Base-by-base conservation (phyloP, 2,888 invertebrate genomes). In the Drosophila kanekoi region DNA sequence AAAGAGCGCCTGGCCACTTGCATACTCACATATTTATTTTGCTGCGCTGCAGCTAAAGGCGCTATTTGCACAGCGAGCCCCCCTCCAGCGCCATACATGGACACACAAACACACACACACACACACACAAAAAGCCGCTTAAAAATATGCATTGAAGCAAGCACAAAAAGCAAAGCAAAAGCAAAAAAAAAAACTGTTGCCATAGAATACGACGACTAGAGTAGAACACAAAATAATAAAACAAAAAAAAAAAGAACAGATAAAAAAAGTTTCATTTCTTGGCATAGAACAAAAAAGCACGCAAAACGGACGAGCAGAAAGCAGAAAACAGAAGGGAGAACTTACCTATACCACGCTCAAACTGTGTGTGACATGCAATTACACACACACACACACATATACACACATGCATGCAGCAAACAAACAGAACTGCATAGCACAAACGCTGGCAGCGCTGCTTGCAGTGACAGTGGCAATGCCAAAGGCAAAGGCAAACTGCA, bases 401-500 rank as follows among this genome's bases (percentile, higher is more conserved):
- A 69, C 38, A 56, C 18, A 52, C 62, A 45, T 14, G 35, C 60
- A 59, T 40, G 37, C 35, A 63, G 20, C 33, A 37, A 13, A 49
- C 14, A 62, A 52, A 43, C 40, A 45, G 47, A 59, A 45, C 57
- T 72, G 68, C 64, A 71, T 61, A 51, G 48, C 28, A 35, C 28
- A 38, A 47, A 18, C 58, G 73, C 61, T 52, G 56, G 52, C 75
- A 59, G 83, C 76, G 78, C 86, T 85, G 80, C 78, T 69, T 76
- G 77, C 85, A 85, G 70, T 89, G 85, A 83, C 85, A 89, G 89
- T 86, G 85, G 89, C 85, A 89, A 84, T 89, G 89, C 85, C 89
- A 87, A 86, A 89, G 88, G 83, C 84, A 84, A 85, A 84, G 87
- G 89, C 86, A 87, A 89, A 87, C 86, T 89, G 89, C 87, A 89